Percentiles rank a stretch among this genome's conserved stretches.
These are phyloP conservation scores for Chaenogobius annularis DNA, from an alignment of 2,113 vertebrate species.

Conservation along the genomic window DNA sequence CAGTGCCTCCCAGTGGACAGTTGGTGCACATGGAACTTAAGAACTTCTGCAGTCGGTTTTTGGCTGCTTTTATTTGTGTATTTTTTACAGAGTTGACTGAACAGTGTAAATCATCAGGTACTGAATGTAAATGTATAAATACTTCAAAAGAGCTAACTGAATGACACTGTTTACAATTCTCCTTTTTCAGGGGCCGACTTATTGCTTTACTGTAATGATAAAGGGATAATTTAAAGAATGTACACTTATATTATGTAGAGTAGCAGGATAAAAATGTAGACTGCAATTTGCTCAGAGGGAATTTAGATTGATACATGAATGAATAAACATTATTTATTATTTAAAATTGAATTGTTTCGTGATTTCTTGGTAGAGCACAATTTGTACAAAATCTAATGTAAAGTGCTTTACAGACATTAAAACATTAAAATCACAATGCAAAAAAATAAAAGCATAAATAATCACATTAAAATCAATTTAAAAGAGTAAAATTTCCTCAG, in stretches of 20 bases:
- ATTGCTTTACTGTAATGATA: constrained; percentile 62
- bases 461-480: no score
- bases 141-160: constrained; percentile 29
- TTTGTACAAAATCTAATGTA: no score
- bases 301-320: constrained; percentile 33
- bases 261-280: constrained; percentile 42
- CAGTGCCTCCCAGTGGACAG: constrained; percentile 41
- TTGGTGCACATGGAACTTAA: constrained; percentile 29
- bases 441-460: no score
- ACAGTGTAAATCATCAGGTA: constrained; percentile 45
- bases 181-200: constrained; percentile 40
- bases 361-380: not conserved
- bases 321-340: constrained; percentile 68
- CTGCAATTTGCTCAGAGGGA: constrained; percentile 33
- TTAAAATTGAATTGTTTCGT: constrained; percentile 15
- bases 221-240: constrained; percentile 51
- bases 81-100: constrained; percentile 31
- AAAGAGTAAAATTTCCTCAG: no score
- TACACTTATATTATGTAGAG: constrained; percentile 50
- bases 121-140: constrained; percentile 57
- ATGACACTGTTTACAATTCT: constrained; percentile 67
- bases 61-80: constrained; percentile 26
- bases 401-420: no score
- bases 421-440: no score
- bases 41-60: constrained; percentile 28